Conservation (phyloP, 2,888 invertebrate species). For the Phaonia tiefii region DNA sequence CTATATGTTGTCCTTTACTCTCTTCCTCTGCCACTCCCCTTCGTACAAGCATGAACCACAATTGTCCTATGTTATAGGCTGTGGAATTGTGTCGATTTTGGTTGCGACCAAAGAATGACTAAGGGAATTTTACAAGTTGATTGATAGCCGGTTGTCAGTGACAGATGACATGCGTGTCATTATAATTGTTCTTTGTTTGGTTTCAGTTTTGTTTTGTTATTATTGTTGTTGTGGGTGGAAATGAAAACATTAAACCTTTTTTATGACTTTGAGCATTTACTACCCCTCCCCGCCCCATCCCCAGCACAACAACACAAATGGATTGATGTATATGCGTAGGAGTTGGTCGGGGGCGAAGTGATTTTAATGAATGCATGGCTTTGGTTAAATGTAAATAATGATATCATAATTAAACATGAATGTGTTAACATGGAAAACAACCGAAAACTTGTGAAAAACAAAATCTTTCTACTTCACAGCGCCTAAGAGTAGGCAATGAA, state of each 20-base stretch:
- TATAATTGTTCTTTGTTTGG: conserved; percentile 35
- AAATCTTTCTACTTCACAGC: conserved; percentile 3
- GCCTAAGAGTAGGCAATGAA: conserved; percentile 10
- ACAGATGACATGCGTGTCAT: conserved; percentile 54
- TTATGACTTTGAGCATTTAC: conserved; percentile 5
- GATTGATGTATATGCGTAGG: not conserved
- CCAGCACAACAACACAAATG: not conserved
- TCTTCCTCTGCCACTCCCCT: not conserved
- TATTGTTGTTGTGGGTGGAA: not conserved
- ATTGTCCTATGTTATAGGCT: not conserved
- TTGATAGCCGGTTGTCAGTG: conserved; percentile 55
- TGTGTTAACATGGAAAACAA: conserved; percentile 10
- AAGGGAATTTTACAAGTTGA: conserved; percentile 47
- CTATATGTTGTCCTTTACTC: too few relatives aligned
- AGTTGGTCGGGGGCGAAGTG: not conserved
- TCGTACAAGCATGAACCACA: not conserved
- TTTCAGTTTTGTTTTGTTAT: not conserved
- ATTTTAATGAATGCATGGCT: conserved; percentile 16
- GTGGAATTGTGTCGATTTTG: conserved; percentile 11
- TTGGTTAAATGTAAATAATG: conserved; percentile 24
- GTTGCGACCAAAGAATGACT: conserved; percentile 19
- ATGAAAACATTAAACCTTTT: conserved; percentile 37
- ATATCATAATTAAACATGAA: conserved; percentile 38
- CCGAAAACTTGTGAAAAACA: conserved; percentile 9
- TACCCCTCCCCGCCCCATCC: not conserved